These are phyloP conservation scores for Garra rufa DNA, from an alignment of 2,113 vertebrate species.

Conservation along the genomic window DNA sequence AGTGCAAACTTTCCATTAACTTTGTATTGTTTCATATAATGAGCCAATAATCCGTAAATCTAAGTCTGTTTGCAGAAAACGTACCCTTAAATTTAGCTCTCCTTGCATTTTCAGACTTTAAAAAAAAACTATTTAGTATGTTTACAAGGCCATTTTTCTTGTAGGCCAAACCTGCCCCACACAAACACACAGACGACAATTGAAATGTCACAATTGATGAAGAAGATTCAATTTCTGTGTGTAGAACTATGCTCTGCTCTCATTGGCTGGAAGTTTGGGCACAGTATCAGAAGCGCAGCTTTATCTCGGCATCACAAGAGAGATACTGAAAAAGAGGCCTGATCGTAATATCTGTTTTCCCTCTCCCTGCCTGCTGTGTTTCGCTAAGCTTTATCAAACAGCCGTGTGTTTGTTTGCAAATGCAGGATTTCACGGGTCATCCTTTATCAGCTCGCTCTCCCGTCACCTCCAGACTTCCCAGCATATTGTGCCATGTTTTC, in stretches of 20 bases:
- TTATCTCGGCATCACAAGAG: constrained; percentile 52
- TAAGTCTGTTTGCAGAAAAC: too few species aligned
- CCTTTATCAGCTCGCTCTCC: constrained; percentile 52
- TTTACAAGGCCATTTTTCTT: too few species aligned
- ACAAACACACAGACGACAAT: neutral
- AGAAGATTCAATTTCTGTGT: constrained; percentile 10
- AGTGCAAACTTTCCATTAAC: too few species aligned
- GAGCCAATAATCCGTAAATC: too few species aligned
- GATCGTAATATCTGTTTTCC: constrained; percentile 46
- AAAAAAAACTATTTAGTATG: too few species aligned
- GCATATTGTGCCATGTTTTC: constrained; percentile 58
- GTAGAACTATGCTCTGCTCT: neutral
- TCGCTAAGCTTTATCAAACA: constrained; percentile 55
- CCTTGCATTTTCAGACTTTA: too few species aligned
- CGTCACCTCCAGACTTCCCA: constrained; percentile 58
- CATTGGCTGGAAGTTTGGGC: constrained; percentile 46
- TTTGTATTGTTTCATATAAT: too few species aligned
- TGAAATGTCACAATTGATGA: constrained; percentile 12
- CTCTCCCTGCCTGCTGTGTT: constrained; percentile 37
- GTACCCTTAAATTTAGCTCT: too few species aligned
- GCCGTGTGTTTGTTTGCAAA: constrained; percentile 51
- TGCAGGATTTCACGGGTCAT: constrained; percentile 49
- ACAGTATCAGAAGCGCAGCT: constrained; percentile 42
- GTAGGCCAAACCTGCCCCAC: too few species aligned
- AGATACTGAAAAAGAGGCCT: constrained; percentile 38